Evolutionary conservation across 2,797 vertebrate species (phyloP), one percentile per base, ranked within the genome.

Genomic region (Garrulus glandarius): DNA sequence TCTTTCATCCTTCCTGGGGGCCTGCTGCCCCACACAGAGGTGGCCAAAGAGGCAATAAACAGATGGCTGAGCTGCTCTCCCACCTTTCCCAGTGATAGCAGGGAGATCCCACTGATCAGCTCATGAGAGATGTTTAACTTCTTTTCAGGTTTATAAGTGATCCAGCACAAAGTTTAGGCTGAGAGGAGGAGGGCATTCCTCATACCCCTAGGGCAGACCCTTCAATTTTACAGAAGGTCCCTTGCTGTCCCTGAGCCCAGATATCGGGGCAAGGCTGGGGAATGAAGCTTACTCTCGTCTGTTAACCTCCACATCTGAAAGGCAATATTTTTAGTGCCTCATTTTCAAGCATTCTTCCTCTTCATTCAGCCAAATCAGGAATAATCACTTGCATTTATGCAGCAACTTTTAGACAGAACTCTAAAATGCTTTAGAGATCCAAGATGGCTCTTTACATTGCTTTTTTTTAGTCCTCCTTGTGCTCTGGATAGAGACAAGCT

Each of bases 321-420:
- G 1, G 6, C 27, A 91, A 23, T 93, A 82, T 83, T 97, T 97
- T 95, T 92, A 89, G 86, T 94, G 87, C 82, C 80, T 82, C 92
- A 86, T 96, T 95, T 91, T 75, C 65, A 85, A 87, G 76, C 46
- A 91, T 92, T 97, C 91, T 96, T 96, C 77, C 26, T 83, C 75
- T 92, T 96, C 88, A 65, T 95, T 92, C 59, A 92, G 41, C 59
- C 86, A 95, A 95, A 96, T 95, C 78, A 82, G 32, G 57, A 92
- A 90, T 84, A 96, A 96, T 94, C 94, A 96, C 74, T 95, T 84
- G 79, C 76, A 94, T 89, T 95, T 88, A 89, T 60, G 67, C 17
- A 93, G 67, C 23, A 26, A 20, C 39, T 96, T 93, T 81, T 55
- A 95, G 76, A 34, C 64, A 79, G 86, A 95, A 91, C 79, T 37